phyloP scores from a whole-genome alignment of 2,797 vertebrate genomes.

The Acrossocheilus fasciatus region DNA sequence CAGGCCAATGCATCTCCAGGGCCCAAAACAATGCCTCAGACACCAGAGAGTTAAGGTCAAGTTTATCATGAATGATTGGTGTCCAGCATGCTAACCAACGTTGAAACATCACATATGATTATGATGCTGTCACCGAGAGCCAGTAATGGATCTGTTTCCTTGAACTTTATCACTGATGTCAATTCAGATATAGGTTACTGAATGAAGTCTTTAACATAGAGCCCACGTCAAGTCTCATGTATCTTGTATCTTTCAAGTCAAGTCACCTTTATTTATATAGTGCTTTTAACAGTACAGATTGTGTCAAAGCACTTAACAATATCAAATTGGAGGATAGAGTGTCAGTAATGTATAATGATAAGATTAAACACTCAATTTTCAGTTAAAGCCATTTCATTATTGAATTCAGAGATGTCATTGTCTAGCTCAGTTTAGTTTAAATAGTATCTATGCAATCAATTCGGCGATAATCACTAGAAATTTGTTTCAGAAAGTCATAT shows the following conservation, averaged over 20 bases:
- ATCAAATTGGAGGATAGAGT: no score
- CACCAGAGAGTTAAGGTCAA: neutral
- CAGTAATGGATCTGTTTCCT: neutral
- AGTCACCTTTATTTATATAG: no score
- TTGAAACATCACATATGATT: neutral
- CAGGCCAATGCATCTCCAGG: neutral
- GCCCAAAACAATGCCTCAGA: neutral
- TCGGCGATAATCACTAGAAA: no score
- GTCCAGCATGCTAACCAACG: neutral
- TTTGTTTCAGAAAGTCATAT: neutral
- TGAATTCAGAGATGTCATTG: no score
- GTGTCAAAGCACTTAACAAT: no score
- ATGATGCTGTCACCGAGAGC: neutral
- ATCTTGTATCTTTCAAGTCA: neutral
- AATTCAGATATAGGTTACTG: neutral
- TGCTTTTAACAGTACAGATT: no score
- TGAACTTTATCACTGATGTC: neutral
- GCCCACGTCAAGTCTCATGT: neutral
- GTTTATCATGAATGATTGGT: neutral
- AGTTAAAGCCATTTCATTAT: no score
- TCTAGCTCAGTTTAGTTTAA: no score
- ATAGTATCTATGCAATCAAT: no score
- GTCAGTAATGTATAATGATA: no score
- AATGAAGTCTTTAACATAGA: neutral
- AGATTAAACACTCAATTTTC: no score